Conservation (phyloP, 2,888 invertebrate species). For the Ochropleura plecta region DNA sequence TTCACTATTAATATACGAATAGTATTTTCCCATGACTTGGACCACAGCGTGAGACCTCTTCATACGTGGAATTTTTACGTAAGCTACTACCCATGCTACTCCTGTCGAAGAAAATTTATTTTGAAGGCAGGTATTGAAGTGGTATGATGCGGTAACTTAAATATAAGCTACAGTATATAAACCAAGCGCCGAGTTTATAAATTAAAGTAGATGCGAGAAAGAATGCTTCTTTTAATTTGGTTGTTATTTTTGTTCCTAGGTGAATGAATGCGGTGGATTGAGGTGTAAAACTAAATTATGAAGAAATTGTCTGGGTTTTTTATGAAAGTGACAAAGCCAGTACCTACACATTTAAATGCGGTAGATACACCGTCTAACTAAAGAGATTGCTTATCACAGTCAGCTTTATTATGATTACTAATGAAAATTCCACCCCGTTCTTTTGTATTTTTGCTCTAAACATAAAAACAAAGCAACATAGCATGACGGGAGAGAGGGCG, state of each 20-base stretch:
- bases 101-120: conserved; percentile 83
- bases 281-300: background rate
- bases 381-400: conserved; percentile 59
- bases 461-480: conserved; percentile 65
- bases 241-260: conserved; percentile 12
- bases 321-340: conserved; percentile 2
- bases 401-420: conserved; percentile 64
- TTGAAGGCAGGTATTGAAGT: conserved; percentile 79
- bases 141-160: conserved; percentile 72
- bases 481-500: conserved; percentile 59
- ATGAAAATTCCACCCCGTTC: conserved; percentile 65
- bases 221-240: conserved; percentile 5
- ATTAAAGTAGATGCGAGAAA: conserved; percentile 26
- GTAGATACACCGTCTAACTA: conserved; percentile 16
- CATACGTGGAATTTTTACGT: conserved; percentile 89
- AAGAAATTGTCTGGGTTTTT: conserved; percentile 1
- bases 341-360: conserved; percentile 6
- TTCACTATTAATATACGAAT: background rate
- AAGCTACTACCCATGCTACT: conserved; percentile 76
- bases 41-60: conserved; percentile 72
- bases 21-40: conserved; percentile 56
- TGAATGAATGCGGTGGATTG: accelerated
- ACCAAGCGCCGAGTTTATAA: conserved; percentile 38
- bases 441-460: conserved; percentile 61
- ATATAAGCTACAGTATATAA: conserved; percentile 43